phyloP scores from a whole-genome alignment of 2,113 vertebrate species.

The Seriola dumerili region DNA sequence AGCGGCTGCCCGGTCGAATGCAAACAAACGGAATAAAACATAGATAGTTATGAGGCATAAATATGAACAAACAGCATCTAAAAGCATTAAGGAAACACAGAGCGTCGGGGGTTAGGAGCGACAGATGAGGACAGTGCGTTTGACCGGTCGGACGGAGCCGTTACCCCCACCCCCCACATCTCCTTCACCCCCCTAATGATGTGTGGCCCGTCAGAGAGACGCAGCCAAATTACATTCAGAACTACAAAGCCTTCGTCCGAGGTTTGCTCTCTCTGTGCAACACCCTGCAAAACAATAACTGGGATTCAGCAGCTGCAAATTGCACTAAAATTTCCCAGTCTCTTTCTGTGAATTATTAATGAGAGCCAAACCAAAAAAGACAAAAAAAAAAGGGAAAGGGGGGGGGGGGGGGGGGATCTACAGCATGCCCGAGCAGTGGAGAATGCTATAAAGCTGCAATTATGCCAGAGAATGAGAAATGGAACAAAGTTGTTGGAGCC shows the following conservation, averaged over 20 bases:
- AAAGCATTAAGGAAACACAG: constrained; percentile 52
- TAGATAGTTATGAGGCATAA: constrained; percentile 69
- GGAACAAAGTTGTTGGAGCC: constrained; percentile 73
- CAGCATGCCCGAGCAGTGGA: constrained; percentile 45
- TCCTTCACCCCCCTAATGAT: constrained; percentile 55
- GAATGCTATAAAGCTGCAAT: constrained; percentile 74
- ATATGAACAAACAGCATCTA: constrained; percentile 77
- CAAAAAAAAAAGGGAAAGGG: not conserved
- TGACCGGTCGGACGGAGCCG: constrained; percentile 60
- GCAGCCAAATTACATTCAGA: constrained; percentile 69
- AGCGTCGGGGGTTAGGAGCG: constrained; percentile 45
- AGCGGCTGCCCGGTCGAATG: constrained; percentile 57
- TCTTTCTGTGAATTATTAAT: constrained; percentile 82
- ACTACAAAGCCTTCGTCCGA: constrained; percentile 73
- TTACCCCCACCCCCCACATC: not conserved
- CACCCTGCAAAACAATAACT: constrained; percentile 76
- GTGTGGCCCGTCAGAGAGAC: constrained; percentile 69
- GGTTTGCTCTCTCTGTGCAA: constrained; percentile 56
- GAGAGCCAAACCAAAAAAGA: constrained; percentile 68
- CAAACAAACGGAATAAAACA: constrained; percentile 78
- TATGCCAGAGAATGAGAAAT: constrained; percentile 76
- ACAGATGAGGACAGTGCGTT: constrained; percentile 68
- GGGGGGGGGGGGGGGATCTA: constrained; percentile 29
- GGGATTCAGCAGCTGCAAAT: constrained; percentile 80
- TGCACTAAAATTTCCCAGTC: constrained; percentile 78